Percentiles rank a stretch among this genome's conserved stretches.
Evolutionary conservation across 2,113 vertebrate species (phyloP).

Genomic region (Aspidoscelis tigris): DNA sequence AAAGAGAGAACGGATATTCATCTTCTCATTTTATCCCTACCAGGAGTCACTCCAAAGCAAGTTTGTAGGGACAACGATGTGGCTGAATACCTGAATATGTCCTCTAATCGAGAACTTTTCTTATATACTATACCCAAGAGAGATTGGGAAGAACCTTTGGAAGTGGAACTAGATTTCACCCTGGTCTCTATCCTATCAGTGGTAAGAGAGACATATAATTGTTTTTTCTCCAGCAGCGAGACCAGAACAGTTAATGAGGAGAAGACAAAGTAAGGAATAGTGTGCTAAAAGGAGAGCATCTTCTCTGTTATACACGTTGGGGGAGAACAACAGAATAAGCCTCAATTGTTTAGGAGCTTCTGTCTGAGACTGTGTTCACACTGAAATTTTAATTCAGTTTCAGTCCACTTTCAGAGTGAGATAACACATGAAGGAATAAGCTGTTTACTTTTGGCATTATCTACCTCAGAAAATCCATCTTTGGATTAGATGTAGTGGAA

Average conservation of each 20-base stretch:
- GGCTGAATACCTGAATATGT: conserved; percentile 71
- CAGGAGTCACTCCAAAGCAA: conserved; percentile 38
- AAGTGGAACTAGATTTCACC: conserved; percentile 53
- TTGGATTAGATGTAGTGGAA: too few relatives aligned
- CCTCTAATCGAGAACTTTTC: conserved; percentile 45
- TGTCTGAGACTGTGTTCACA: not conserved
- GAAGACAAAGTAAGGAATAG: not conserved
- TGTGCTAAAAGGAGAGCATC: too few relatives aligned
- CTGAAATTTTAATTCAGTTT: too few relatives aligned
- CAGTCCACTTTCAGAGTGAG: too few relatives aligned
- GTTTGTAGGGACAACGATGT: conserved; percentile 76
- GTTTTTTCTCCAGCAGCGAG: not conserved
- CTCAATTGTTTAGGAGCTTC: not conserved
- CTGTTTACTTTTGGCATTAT: too few relatives aligned
- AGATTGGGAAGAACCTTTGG: conserved; percentile 53
- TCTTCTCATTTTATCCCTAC: conserved; percentile 10
- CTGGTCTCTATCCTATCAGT: conserved; percentile 67
- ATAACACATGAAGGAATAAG: too few relatives aligned
- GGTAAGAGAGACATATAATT: conserved; percentile 33
- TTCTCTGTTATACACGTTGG: not conserved
- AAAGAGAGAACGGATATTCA: not conserved
- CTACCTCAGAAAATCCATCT: too few relatives aligned
- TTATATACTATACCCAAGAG: conserved; percentile 70
- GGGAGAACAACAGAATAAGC: not conserved
- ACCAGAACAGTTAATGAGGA: not conserved